Conservation (phyloP, 2,888 invertebrate species). For the Sminthurides aquaticus region DNA sequence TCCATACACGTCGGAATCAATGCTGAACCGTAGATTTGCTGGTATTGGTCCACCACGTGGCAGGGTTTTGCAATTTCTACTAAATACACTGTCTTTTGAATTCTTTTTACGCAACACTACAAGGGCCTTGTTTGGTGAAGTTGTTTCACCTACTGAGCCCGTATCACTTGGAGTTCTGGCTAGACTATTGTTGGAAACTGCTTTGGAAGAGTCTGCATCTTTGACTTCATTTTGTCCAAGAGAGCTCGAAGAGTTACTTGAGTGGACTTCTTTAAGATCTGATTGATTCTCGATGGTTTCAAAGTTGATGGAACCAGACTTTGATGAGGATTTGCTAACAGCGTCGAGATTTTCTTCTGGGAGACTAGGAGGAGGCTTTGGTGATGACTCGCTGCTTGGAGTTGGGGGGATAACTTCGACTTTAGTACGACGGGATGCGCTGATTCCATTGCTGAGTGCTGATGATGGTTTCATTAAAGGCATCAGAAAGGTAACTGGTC, state of each 20-base stretch:
- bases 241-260: neutral
- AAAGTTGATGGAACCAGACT: constrained; percentile 12
- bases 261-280: constrained; percentile 11
- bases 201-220: neutral
- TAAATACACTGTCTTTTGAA: constrained; percentile 50
- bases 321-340: neutral
- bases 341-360: neutral
- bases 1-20: constrained; percentile 76
- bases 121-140: constrained; percentile 54
- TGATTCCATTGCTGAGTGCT: constrained; percentile 46
- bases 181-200: constrained; percentile 12
- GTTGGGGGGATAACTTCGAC: constrained; percentile 12
- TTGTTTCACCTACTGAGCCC: constrained; percentile 20
- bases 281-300: constrained; percentile 9
- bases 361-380: neutral
- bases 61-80: constrained; percentile 66
- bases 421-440: constrained; percentile 6
- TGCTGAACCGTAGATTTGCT: constrained; percentile 47
- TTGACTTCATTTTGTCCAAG: neutral
- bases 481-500: constrained; percentile 81
- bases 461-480: constrained; percentile 50
- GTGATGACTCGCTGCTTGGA: neutral
- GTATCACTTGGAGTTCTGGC: constrained; percentile 21
- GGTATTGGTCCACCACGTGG: constrained; percentile 55
- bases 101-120: constrained; percentile 54